Evolutionary conservation across 2,113 vertebrate species (phyloP), one percentile per base, ranked within the genome.

Genomic region (Ceratotherium simum): DNA sequence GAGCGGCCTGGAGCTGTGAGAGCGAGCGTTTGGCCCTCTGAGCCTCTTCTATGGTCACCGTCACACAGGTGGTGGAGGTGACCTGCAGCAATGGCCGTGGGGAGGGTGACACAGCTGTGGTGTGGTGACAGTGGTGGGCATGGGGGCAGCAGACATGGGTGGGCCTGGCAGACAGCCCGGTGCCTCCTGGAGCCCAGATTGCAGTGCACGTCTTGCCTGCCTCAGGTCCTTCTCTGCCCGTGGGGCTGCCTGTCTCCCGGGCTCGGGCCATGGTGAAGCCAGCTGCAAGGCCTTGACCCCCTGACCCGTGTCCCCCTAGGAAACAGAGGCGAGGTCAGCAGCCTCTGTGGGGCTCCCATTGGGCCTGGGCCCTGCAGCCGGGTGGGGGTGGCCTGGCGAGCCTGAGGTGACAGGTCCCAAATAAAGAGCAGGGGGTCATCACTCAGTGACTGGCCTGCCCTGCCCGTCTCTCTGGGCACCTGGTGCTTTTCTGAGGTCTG

Each of bases 71-170:
- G 3, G 9, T 0, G 31, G 23, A 27, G 7, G 69, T 72, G 64
- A 6, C n/a, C 16, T 14, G 1, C 1, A 8, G 56, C 1, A 0
- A 0, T 16, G 27, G 60, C 27, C 0, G 7, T 36, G 62, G 25
- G 25, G 17, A 1, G 0, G 58, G 25, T 1, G 70, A 16, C 10
- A 9, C 1, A 1, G 0, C 12, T 6, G 23, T n/a, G 21, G 42
- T 13, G 39, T 36, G 72, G 58, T 51, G 39, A 17, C 7, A 0
- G 86, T 17, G n/a, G 2, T 29, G 51, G 73, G 25, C 36, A 5
- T 10, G 9, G 20, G 16, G 31, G 31, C 23, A 5, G 75, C 42
- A 25, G 27, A 5, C 46, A 17, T 1, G 9, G 29, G 12, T 10
- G 10, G 18, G 27, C 5, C 51, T 18, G 75, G 48, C 10, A 2